Base-by-base conservation (phyloP, 2,113 vertebrate species). In the Halichoerus grypus region DNA sequence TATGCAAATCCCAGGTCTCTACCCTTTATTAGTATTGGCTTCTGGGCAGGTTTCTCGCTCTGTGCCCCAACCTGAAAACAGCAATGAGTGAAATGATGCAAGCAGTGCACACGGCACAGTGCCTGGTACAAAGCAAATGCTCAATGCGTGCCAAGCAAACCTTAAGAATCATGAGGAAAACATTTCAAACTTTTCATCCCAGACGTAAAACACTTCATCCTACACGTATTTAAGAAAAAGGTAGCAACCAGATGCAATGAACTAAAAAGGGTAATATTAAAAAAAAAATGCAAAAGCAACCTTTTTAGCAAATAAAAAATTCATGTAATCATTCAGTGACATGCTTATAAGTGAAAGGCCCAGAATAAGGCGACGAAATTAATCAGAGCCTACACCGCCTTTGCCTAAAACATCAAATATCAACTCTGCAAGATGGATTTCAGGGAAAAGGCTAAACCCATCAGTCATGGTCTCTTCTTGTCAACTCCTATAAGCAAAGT, bases 361-460 rank as follows among this genome's bases (percentile, higher is more conserved):
- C 53, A 65, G 82, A 95, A 76, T 71, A 65, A 88, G 15, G 55
- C 14, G 65, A 88, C 24, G 74, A 36, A 93, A 95, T 91, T 85
- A n/a, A 95, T 77, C 82, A 92, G 55, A 57, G 77, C 19, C 57
- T 55, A 36, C 11, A 36, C 1, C 8, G 2, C 36, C 39, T 71
- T 71, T 93, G 51, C 49, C 31, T 26, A 46, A 83, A 96, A 42
- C 18, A 61, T 49, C 57, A 69, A 95, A 42, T 46, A 77, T 76
- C 51, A 83, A 93, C 16, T 95, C 69, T 18, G 2, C n/a, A 31
- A 33, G 55, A 71, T 8, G 26, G 28, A 92, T 59, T 93, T 88
- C 98, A 97, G 97, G 93, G 97, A 96, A 97, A 96, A 96, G 98
- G 93, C 33, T 0, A 36, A 0, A 92, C 91, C 96, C 97, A 96